Evolutionary conservation across 2,888 invertebrate species (phyloP).

Genomic region (Apantesis nais): DNA sequence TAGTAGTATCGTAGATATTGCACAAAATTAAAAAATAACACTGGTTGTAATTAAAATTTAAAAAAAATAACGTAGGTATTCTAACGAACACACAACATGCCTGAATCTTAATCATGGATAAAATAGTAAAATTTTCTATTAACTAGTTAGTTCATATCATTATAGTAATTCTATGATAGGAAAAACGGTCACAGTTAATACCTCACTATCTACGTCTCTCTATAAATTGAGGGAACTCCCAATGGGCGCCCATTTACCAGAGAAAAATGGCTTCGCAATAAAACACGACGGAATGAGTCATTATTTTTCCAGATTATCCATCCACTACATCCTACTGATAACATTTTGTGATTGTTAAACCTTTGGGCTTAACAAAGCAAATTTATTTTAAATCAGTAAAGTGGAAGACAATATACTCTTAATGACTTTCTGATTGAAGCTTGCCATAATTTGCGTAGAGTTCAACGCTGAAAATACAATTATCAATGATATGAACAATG

Average conservation of each 20-base stretch:
- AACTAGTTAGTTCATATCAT: constrained; percentile 21
- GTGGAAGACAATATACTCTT: background rate
- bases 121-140: constrained; percentile 26
- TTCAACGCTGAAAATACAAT: too few relatives aligned
- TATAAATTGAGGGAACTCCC: constrained; percentile 53
- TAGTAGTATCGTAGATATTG: too few relatives aligned
- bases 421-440: background rate
- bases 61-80: background rate
- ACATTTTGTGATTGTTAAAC: constrained; percentile 21
- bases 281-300: constrained; percentile 51
- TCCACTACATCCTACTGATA: constrained; percentile 40
- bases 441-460: too few relatives aligned
- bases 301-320: constrained; percentile 50
- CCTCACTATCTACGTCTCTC: constrained; percentile 46
- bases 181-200: constrained; percentile 41
- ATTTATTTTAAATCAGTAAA: background rate
- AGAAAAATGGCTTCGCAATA: constrained; percentile 55
- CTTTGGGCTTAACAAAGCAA: background rate
- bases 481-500: too few relatives aligned
- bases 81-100: background rate
- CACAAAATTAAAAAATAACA: background rate
- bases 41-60: background rate
- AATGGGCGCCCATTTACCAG: constrained; percentile 46
- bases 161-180: constrained; percentile 42
- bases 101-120: constrained; percentile 9